These are phyloP conservation scores for Seira musarum DNA, from an alignment of 2,888 invertebrate species.

Conservation along the genomic window DNA sequence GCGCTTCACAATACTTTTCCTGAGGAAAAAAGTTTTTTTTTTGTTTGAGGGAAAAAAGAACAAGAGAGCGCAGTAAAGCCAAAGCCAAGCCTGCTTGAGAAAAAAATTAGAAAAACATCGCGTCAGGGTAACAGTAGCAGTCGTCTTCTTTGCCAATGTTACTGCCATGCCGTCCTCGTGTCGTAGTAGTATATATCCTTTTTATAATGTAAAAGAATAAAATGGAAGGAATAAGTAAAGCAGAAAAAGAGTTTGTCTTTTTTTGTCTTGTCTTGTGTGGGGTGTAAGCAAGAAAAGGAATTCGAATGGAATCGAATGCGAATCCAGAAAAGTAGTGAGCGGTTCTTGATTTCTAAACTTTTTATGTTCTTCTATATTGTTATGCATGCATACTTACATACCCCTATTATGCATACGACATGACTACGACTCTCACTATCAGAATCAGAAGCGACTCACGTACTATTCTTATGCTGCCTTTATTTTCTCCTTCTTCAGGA, in stretches of 20 bases:
- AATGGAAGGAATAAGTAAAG: too few species aligned
- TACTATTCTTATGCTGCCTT: slow-evolving; percentile 17
- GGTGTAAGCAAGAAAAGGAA: slow-evolving; percentile 27
- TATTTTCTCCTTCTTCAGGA: not conserved
- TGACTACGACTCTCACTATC: not conserved
- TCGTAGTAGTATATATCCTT: too few species aligned
- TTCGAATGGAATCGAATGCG: too few species aligned
- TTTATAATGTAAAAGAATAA: too few species aligned
- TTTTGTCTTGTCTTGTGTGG: not conserved
- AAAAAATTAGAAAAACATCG: slow-evolving; percentile 6
- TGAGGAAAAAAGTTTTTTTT: slow-evolving; percentile 28
- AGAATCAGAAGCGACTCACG: too few species aligned
- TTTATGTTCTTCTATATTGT: not conserved
- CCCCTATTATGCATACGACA: slow-evolving; percentile 1
- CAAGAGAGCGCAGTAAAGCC: too few species aligned
- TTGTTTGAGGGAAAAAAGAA: slow-evolving; percentile 18
- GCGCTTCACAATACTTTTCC: slow-evolving; percentile 59
- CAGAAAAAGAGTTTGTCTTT: too few species aligned
- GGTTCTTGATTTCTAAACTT: slow-evolving; percentile 32
- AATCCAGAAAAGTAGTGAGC: too few species aligned
- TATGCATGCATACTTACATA: not conserved
- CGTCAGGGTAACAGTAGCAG: not conserved
- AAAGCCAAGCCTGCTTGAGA: slow-evolving; percentile 20
- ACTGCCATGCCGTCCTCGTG: too few species aligned
- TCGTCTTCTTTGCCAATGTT: too few species aligned